Conservation (phyloP, 1,140 invertebrate species). For the Drosophila arizonae region DNA sequence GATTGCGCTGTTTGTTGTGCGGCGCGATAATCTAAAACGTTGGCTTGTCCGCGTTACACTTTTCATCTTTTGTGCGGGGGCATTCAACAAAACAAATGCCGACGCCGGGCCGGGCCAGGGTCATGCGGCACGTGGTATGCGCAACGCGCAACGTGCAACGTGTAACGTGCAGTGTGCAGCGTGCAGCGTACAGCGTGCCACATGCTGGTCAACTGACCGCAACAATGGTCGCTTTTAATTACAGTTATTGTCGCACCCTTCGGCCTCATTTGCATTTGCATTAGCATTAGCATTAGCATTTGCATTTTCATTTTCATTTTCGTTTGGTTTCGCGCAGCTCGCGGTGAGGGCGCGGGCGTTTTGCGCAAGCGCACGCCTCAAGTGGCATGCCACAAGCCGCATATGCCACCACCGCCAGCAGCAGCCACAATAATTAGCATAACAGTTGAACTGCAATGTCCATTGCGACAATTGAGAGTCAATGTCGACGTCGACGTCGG, state of each 20-base stretch:
- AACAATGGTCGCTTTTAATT: conserved; percentile 78
- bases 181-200: conserved; percentile 24
- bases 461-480: conserved; percentile 39
- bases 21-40: conserved; percentile 64
- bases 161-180: conserved; percentile 15
- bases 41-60: conserved; percentile 48
- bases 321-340: not conserved
- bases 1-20: conserved; percentile 17
- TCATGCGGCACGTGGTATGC: conserved; percentile 12
- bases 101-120: conserved; percentile 24
- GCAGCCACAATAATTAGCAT: conserved; percentile 51
- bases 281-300: not conserved
- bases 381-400: conserved; percentile 15
- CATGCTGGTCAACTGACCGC: conserved; percentile 70
- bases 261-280: conserved; percentile 63
- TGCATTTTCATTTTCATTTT: too few species aligned
- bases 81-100: conserved; percentile 67
- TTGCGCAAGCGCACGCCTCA: conserved; percentile 14
- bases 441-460: conserved; percentile 47
- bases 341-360: conserved; percentile 19
- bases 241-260: conserved; percentile 78
- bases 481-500: not conserved
- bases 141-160: conserved; percentile 8
- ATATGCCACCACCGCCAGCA: conserved; percentile 30
- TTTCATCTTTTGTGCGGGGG: conserved; percentile 39